Evolutionary conservation across 2,797 vertebrate genomes (phyloP).

Genomic region (Anguilla pacifica): DNA sequence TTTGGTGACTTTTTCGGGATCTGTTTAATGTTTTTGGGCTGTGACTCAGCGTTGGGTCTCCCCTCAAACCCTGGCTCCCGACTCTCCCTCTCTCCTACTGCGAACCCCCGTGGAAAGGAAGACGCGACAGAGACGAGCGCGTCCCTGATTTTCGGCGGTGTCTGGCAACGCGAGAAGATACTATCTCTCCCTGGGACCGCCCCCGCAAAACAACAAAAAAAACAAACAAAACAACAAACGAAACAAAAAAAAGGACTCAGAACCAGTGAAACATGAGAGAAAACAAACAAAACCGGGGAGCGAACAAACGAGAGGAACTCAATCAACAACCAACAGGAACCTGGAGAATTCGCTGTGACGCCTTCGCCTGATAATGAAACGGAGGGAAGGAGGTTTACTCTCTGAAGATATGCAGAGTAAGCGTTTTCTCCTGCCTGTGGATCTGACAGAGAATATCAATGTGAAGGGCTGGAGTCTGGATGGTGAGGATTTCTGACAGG

Average conservation of each 20-base stretch:
- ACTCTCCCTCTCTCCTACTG: conserved; percentile 31
- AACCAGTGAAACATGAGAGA: conserved; percentile 47
- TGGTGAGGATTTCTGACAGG: conserved; percentile 84
- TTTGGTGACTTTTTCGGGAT: neutral
- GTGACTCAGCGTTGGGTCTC: conserved; percentile 42
- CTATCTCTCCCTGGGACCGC: conserved; percentile 47
- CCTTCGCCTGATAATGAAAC: neutral
- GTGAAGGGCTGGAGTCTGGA: neutral
- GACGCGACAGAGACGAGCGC: conserved; percentile 44
- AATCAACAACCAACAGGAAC: no score
- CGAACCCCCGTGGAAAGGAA: neutral
- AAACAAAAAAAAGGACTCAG: neutral
- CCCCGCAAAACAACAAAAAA: neutral
- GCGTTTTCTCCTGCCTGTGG: neutral
- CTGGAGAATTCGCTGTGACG: conserved; percentile 2
- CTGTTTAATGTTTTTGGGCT: conserved; percentile 17
- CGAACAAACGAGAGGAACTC: conserved; percentile 15
- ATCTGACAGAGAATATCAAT: neutral
- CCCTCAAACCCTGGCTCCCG: conserved; percentile 1
- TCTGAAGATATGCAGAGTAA: neutral
- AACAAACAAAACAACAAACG: no score
- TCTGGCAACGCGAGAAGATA: conserved; percentile 58
- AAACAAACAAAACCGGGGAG: neutral
- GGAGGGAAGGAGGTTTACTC: neutral
- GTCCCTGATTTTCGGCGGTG: conserved; percentile 53